Conservation (phyloP, 1,140 invertebrate species). For the Eufriesea mexicana region DNA sequence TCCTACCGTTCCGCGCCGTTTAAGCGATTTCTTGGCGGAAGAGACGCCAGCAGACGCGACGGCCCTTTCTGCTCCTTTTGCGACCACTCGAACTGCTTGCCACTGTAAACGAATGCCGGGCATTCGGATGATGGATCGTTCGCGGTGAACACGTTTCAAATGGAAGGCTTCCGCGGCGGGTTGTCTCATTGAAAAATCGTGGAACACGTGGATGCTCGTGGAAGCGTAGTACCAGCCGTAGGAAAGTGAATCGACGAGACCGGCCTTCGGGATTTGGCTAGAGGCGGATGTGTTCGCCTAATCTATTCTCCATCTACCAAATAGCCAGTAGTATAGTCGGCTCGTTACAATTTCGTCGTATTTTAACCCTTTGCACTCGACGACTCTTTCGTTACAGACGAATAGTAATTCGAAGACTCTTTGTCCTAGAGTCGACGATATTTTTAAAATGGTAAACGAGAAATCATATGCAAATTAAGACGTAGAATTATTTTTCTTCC, state of each 20-base stretch:
- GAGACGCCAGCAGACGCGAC: background rate
- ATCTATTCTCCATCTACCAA: no score
- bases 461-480: no score
- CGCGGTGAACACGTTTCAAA: background rate
- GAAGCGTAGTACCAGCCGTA: background rate
- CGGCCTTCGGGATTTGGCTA: background rate
- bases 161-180: slow-evolving; percentile 5
- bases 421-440: no score
- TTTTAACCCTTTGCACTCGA: no score
- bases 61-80: background rate
- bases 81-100: background rate
- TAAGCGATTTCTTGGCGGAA: slow-evolving; percentile 52
- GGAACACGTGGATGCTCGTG: background rate
- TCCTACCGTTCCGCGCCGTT: slow-evolving; percentile 34
- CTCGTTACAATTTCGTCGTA: no score
- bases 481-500: no score
- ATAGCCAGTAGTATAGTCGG: no score
- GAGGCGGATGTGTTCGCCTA: no score
- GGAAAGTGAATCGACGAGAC: background rate
- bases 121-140: slow-evolving; percentile 22
- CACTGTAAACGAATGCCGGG: slow-evolving; percentile 6
- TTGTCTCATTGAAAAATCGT: slow-evolving; percentile 11
- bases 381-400: no score
- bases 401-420: no score
- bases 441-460: no score